phyloP scores from a whole-genome alignment of 2,888 invertebrate species.

The Carabus problematicus region DNA sequence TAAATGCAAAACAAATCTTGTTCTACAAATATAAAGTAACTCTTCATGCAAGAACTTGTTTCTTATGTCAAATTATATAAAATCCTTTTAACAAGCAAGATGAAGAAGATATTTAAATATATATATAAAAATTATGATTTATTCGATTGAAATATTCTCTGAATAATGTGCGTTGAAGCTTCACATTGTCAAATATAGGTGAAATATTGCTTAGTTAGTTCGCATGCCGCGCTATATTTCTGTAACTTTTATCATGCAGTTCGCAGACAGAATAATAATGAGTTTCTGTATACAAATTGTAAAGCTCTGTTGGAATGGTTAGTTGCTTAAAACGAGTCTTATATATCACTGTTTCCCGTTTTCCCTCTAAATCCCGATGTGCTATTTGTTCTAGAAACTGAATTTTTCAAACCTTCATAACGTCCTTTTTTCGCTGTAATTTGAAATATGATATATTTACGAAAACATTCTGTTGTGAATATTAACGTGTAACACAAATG shows the following conservation, averaged over 20 bases:
- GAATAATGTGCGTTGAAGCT: too few relatives aligned
- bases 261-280: conserved; percentile 41
- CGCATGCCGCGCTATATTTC: conserved; percentile 15
- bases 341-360: conserved; percentile 23
- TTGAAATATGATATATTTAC: neutral
- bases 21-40: too few relatives aligned
- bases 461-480: too few relatives aligned
- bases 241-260: conserved; percentile 35
- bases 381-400: neutral
- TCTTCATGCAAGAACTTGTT: too few relatives aligned
- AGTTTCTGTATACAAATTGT: conserved; percentile 39
- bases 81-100: too few relatives aligned
- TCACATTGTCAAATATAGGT: neutral
- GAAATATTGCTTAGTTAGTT: conserved; percentile 27
- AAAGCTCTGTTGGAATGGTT: too few relatives aligned
- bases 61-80: too few relatives aligned
- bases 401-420: neutral
- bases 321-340: neutral
- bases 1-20: too few relatives aligned
- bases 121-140: too few relatives aligned
- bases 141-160: too few relatives aligned
- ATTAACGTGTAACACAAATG: too few relatives aligned
- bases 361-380: neutral
- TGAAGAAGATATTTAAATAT: too few relatives aligned
- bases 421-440: conserved; percentile 5